phyloP scores from a whole-genome alignment of 1,140 invertebrate species.

The Leguminivora glycinivorella region DNA sequence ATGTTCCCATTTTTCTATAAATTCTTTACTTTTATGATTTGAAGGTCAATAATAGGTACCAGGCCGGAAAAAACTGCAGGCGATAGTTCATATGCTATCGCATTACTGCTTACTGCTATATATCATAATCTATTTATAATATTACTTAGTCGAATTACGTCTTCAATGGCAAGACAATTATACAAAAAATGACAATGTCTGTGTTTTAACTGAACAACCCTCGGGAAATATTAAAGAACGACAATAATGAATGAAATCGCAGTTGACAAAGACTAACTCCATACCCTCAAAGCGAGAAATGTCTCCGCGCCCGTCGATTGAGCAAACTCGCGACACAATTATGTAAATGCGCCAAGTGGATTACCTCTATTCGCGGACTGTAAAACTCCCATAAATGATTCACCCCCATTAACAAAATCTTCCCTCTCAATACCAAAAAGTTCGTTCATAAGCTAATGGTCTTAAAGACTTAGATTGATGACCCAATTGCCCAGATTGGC shows the following conservation, averaged over 20 bases:
- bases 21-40: too few relatives aligned
- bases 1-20: too few relatives aligned
- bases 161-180: not conserved
- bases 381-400: slow-evolving; percentile 27
- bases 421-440: not conserved
- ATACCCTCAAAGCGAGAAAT: not conserved
- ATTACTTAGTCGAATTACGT: not conserved
- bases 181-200: not conserved
- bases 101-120: too few relatives aligned
- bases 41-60: too few relatives aligned
- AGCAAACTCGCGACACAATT: slow-evolving; percentile 25
- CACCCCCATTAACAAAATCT: not conserved
- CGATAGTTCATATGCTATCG: too few relatives aligned
- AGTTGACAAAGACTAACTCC: slow-evolving; percentile 4
- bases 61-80: too few relatives aligned
- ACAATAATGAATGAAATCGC: not conserved
- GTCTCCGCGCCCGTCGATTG: not conserved
- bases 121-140: too few relatives aligned
- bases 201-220: not conserved
- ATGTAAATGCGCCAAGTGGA: slow-evolving; percentile 22
- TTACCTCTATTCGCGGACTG: slow-evolving; percentile 11
- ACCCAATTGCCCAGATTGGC: slow-evolving; percentile 14
- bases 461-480: slow-evolving; percentile 19
- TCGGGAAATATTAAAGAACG: slow-evolving; percentile 12
- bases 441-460: not conserved